Conservation (phyloP, 2,113 vertebrate species). For the Rhea pennata region DNA sequence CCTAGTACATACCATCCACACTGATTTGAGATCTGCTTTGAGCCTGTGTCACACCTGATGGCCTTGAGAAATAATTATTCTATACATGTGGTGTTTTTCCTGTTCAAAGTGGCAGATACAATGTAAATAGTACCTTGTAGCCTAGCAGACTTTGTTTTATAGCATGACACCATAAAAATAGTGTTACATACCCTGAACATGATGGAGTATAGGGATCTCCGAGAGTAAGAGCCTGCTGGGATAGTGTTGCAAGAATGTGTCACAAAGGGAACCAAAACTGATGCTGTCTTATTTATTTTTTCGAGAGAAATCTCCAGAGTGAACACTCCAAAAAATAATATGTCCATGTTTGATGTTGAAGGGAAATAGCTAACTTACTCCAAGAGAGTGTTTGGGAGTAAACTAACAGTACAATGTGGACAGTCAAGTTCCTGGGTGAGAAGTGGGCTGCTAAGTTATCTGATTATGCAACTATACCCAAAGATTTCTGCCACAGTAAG, state of each 20-base stretch:
- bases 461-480: neutral
- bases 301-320: neutral
- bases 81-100: neutral
- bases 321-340: neutral
- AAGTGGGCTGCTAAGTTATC: neutral
- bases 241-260: neutral
- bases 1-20: rapidly evolving
- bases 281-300: neutral
- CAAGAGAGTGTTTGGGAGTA: neutral
- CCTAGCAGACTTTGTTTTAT: neutral
- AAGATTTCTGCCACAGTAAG: neutral
- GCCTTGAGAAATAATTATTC: neutral
- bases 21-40: neutral
- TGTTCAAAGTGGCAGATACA: neutral
- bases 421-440: neutral
- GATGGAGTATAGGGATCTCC: neutral
- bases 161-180: neutral
- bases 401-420: rapidly evolving
- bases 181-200: neutral
- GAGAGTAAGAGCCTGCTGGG: neutral
- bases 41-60: rapidly evolving
- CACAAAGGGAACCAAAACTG: neutral
- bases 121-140: rapidly evolving
- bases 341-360: neutral
- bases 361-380: neutral